Conservation (phyloP, 2,888 invertebrate species). For the Andrena camellia region DNA sequence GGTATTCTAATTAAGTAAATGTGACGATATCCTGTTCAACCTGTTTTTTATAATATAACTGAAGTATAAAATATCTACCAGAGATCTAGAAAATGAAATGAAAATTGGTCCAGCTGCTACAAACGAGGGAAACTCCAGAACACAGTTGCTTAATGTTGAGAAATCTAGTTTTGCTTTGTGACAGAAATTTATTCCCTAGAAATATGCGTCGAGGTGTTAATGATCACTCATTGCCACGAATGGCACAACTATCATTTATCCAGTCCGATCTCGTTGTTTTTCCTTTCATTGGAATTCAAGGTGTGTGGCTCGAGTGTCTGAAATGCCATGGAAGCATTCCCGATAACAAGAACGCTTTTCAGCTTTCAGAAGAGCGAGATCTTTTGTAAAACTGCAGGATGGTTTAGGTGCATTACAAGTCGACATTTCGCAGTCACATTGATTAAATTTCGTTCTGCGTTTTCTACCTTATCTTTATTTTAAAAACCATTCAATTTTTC, state of each 20-base stretch:
- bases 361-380: background rate
- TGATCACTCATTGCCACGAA: background rate
- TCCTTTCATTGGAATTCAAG: constrained; percentile 36
- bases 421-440: background rate
- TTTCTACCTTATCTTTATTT: no score
- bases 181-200: background rate
- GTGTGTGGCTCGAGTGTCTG: constrained; percentile 5
- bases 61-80: no score
- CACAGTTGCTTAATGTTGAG: no score
- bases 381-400: background rate
- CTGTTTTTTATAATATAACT: no score
- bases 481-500: no score
- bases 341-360: background rate
- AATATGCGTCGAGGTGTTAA: constrained; percentile 5
- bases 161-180: no score
- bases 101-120: no score
- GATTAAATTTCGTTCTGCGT: background rate
- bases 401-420: background rate
- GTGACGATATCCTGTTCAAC: no score
- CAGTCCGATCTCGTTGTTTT: constrained; percentile 6
- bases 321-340: background rate
- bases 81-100: no score
- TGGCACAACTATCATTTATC: constrained; percentile 27
- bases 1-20: background rate
- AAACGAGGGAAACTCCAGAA: no score